phyloP scores from a whole-genome alignment of 2,888 invertebrate species.

The Drosophila parthenogenetica region DNA sequence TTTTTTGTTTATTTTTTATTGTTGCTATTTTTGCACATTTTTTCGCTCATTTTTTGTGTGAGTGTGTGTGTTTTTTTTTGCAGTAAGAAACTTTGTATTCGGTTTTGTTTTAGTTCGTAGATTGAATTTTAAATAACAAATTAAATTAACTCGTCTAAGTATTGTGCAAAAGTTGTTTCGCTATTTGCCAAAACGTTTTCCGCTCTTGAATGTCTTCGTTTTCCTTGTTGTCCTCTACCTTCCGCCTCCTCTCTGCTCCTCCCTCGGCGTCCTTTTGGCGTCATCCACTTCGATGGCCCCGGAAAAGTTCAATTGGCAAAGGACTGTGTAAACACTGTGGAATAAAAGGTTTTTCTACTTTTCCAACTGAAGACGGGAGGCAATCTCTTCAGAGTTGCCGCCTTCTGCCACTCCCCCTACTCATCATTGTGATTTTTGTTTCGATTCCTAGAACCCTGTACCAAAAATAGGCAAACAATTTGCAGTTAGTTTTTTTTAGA shows the following conservation, averaged over 20 bases:
- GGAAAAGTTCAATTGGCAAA: conserved; percentile 79
- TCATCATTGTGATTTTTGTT: conserved; percentile 21
- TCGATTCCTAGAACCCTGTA: conserved; percentile 27
- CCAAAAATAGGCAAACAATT: background rate
- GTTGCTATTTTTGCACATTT: conserved; percentile 16
- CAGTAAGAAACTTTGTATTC: conserved; percentile 33
- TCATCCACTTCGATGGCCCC: conserved; percentile 36
- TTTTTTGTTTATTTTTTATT: conserved; percentile 18
- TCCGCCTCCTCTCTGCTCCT: background rate
- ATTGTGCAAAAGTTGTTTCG: conserved; percentile 68
- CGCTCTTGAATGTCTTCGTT: background rate
- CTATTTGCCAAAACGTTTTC: conserved; percentile 26
- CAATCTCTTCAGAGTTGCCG: conserved; percentile 8
- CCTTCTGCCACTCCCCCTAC: conserved; percentile 4
- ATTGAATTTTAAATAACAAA: conserved; percentile 85
- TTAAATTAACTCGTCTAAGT: conserved; percentile 82
- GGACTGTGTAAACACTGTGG: conserved; percentile 80
- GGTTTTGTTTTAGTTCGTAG: conserved; percentile 84
- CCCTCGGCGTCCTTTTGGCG: background rate
- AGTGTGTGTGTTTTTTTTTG: background rate
- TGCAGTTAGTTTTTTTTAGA: background rate
- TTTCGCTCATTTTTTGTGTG: conserved; percentile 25
- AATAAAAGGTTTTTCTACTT: conserved; percentile 84
- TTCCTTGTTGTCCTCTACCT: background rate
- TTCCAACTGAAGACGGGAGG: conserved; percentile 48